These are phyloP conservation scores for Phocides pigmalion DNA, from an alignment of 1,140 invertebrate genomes.

Conservation along the genomic window DNA sequence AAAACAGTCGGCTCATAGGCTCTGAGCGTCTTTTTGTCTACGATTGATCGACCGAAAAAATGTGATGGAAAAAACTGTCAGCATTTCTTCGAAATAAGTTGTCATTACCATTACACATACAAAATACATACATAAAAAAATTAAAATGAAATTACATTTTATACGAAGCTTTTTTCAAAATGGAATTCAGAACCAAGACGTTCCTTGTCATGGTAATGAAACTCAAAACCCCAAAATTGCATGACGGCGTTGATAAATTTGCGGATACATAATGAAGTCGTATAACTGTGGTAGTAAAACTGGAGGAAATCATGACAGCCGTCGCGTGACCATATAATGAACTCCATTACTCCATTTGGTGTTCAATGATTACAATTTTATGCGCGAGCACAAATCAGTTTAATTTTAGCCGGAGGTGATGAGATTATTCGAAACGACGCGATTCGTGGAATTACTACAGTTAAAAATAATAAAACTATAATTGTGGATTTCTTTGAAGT, in stretches of 20 bases:
- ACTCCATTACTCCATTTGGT: conserved; percentile 54
- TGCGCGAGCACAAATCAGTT: conserved; percentile 39
- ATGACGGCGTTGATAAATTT: conserved; percentile 28
- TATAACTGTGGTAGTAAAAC: conserved; percentile 35
- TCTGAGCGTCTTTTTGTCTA: too few relatives aligned
- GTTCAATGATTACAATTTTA: conserved; percentile 55
- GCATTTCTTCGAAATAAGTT: too few relatives aligned
- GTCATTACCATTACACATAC: too few relatives aligned
- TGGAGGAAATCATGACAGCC: conserved; percentile 42
- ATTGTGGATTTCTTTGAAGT: neutral
- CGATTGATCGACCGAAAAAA: too few relatives aligned
- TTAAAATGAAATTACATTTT: neutral
- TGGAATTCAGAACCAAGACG: neutral
- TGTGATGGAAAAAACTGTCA: too few relatives aligned
- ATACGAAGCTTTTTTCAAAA: neutral
- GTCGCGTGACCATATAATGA: conserved; percentile 58
- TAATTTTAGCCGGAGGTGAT: conserved; percentile 34
- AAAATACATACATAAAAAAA: too few relatives aligned
- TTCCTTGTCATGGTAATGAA: neutral
- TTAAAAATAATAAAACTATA: neutral
- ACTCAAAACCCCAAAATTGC: conserved; percentile 27
- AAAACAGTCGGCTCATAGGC: too few relatives aligned
- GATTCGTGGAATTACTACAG: conserved; percentile 2
- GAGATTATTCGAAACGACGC: conserved; percentile 8
- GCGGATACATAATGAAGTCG: conserved; percentile 44